Base-by-base conservation (phyloP, 2,888 invertebrate species). In the Campoplex nolae region DNA sequence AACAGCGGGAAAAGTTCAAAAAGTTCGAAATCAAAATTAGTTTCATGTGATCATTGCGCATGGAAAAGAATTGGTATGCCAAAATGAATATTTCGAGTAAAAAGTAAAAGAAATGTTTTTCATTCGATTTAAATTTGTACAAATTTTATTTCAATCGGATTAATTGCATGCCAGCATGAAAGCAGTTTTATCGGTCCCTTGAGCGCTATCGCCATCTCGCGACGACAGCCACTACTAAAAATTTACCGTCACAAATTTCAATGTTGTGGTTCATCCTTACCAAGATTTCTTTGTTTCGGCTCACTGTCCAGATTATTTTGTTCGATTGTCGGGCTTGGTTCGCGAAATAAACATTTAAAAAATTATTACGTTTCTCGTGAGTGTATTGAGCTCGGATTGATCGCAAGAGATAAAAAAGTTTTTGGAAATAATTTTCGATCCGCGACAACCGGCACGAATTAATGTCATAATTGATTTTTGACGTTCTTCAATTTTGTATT, bases 321-420 rank as follows among this genome's bases (percentile, higher is more conserved):
- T 65, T 77, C 65, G 65, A 77, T 58, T 62, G 81, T 75, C 67
- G 58, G 35, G 58, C 54, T 75, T 68, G 13, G 32, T n/a, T 82
- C 56, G 75, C 18, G 45, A 18, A 75, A 68, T 56, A 75, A 82
- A 82, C 68, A 82, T 68, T 75, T 73, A 8, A 38, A 62, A 81
- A 42, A 58, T 9, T 18, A 32, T 54, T 7, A 82, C n/a, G 35
- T 16, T 81, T 81, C 54, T 48, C 28, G 54, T 9, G 68, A 1
- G 45, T 16, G 13, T 32, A 16, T 74, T 51, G 28, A 73, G 35
- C 6, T 62, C 51, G 13, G 16, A 54, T 35, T 48, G 9, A 11
- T 51, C 35, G 6, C 51, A 58, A 73, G 6, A 73, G 51, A 48
- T 35, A 51, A 51, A 65, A 6, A 18, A 32, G 16, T 38, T 9